These are phyloP conservation scores for Phalera bucephala DNA, from an alignment of 2,888 invertebrate species.

Conservation along the genomic window DNA sequence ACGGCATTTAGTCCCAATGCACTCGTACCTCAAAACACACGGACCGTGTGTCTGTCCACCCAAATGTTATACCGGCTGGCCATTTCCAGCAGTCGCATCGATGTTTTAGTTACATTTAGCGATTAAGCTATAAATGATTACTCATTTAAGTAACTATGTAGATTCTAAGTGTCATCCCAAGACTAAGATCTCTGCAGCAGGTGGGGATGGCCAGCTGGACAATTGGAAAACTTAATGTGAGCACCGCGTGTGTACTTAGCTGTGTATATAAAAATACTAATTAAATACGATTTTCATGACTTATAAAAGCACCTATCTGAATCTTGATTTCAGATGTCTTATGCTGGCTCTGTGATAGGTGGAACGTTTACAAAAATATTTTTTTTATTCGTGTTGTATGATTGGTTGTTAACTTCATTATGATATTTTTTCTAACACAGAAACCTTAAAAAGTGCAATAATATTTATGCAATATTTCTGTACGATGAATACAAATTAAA, in stretches of 20 bases:
- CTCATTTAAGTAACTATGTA: slow-evolving; percentile 12
- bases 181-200: slow-evolving; percentile 11
- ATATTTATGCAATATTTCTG: slow-evolving; percentile 12
- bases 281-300: slow-evolving; percentile 30
- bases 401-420: slow-evolving; percentile 5
- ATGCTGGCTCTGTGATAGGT: slow-evolving; percentile 7
- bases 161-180: slow-evolving; percentile 12
- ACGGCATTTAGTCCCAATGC: slow-evolving; percentile 45
- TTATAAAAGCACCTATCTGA: slow-evolving; percentile 6
- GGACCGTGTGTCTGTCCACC: slow-evolving; percentile 21
- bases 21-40: slow-evolving; percentile 18
- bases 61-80: slow-evolving; percentile 46
- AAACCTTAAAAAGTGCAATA: slow-evolving; percentile 4
- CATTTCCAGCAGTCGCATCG: slow-evolving; percentile 39
- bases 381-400: slow-evolving; percentile 11
- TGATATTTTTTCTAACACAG: slow-evolving; percentile 11
- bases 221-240: slow-evolving; percentile 31
- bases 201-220: slow-evolving; percentile 54
- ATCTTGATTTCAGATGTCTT: slow-evolving; percentile 5
- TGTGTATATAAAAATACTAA: slow-evolving; percentile 62
- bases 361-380: slow-evolving; percentile 7
- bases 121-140: slow-evolving; percentile 30
- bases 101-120: slow-evolving; percentile 15
- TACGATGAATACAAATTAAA: slow-evolving; percentile 31
- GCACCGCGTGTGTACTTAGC: slow-evolving; percentile 43